A percentile compares a stretch with the other conserved stretches of the same genome.
Conservation (phyloP, 2,113 vertebrate species). For the Ophthalmolycus amberensis region DNA sequence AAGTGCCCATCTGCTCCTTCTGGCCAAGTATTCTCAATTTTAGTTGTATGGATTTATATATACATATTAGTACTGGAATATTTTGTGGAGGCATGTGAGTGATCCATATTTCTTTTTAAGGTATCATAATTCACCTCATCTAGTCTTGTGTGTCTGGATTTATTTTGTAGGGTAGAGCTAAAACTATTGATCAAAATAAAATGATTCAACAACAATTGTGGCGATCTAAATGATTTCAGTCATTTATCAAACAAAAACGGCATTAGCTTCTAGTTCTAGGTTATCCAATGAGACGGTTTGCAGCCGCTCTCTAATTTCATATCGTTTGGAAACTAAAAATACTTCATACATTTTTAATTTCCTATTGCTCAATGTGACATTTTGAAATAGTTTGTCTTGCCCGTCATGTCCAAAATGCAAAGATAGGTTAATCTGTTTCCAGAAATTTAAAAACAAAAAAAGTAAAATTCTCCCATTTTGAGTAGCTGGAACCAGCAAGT, state of each 20-base stretch:
- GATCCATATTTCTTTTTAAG: neutral
- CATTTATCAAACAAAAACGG: neutral
- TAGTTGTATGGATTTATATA: neutral
- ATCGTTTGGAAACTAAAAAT: no score
- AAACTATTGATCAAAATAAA: neutral
- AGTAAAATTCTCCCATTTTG: neutral
- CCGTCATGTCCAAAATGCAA: neutral
- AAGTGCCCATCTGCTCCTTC: conserved; percentile 5
- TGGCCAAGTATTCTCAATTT: conserved; percentile 11
- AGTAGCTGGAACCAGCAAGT: neutral
- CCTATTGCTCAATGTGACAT: neutral
- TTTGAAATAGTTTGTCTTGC: neutral
- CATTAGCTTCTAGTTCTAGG: neutral
- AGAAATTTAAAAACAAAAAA: neutral
- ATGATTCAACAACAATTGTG: neutral
- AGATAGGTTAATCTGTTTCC: neutral
- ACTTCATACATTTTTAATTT: neutral
- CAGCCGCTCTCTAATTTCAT: neutral
- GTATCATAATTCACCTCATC: neutral
- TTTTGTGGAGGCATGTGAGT: neutral
- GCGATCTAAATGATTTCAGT: neutral
- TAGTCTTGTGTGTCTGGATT: neutral
- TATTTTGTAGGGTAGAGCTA: neutral
- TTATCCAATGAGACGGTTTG: neutral
- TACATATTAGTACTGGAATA: neutral